These are phyloP conservation scores for Anhinga rufa DNA, from an alignment of 2,113 vertebrate species.

Conservation along the genomic window DNA sequence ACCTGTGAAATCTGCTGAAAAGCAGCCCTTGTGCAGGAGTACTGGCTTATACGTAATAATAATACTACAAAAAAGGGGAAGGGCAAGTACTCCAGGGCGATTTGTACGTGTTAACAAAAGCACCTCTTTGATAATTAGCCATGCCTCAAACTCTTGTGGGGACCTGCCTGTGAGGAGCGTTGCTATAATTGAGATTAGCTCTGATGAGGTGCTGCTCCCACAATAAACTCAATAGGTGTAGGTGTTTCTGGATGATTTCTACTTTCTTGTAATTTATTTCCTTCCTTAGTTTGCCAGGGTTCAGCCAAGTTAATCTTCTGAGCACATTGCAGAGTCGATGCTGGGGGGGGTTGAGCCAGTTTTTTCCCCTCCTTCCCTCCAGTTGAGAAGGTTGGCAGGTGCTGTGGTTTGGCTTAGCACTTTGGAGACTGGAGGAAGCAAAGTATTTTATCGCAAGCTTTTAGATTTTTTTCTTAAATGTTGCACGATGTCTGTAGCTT, in stretches of 20 bases:
- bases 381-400: not conserved
- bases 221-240: not conserved
- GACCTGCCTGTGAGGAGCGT: not conserved
- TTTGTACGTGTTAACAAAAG: not conserved
- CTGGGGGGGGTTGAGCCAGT: not conserved
- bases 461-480: not conserved
- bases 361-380: not conserved
- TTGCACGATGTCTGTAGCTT: not conserved
- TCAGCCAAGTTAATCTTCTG: not conserved
- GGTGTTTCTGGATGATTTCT: not conserved
- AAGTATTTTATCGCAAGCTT: not conserved
- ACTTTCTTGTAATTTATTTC: not conserved
- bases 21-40: not conserved
- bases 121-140: not conserved
- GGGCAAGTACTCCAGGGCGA: not conserved
- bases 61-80: not conserved
- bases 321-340: fast-evolving
- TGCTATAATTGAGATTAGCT: not conserved
- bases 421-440: not conserved
- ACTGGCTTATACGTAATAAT: fast-evolving
- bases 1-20: not conserved
- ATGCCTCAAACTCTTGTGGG: not conserved
- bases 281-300: not conserved
- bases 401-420: not conserved
- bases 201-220: not conserved